Conservation (phyloP, 2,888 invertebrate species). For the Xanthostigma xanthostigma region DNA sequence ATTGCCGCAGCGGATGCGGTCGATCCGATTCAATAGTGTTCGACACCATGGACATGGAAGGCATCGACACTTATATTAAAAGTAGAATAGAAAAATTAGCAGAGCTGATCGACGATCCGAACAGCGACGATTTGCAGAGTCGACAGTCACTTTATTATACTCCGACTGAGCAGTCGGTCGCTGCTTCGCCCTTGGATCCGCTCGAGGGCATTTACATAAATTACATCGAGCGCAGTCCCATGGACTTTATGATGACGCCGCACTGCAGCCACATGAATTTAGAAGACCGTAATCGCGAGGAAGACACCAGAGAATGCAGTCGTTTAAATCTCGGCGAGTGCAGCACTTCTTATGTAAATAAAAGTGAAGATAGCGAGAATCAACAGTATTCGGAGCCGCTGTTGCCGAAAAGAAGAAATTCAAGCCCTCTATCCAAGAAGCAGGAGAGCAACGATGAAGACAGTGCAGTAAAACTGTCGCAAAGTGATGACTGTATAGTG, state of each 20-base stretch:
- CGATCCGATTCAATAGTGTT: conserved; percentile 60
- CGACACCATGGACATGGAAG: conserved; percentile 45
- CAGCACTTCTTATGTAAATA: too few relatives aligned
- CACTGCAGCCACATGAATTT: conserved; percentile 27
- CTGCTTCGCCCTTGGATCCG: conserved; percentile 23
- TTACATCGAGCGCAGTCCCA: conserved; percentile 36
- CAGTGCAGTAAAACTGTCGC: too few relatives aligned
- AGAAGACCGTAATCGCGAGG: conserved; percentile 15
- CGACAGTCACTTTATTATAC: conserved; percentile 68
- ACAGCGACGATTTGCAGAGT: conserved; percentile 42
- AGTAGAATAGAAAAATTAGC: conserved; percentile 45
- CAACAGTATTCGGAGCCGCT: too few relatives aligned
- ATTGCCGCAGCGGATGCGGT: conserved; percentile 75
- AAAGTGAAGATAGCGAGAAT: too few relatives aligned
- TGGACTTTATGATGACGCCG: conserved; percentile 12
- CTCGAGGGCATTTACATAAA: conserved; percentile 48
- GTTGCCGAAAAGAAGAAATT: too few relatives aligned
- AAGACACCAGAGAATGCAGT: too few relatives aligned
- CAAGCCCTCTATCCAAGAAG: too few relatives aligned
- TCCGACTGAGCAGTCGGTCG: conserved; percentile 53
- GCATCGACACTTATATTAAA: conserved; percentile 52
- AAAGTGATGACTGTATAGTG: too few relatives aligned
- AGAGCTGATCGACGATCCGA: conserved; percentile 30
- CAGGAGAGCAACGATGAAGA: too few relatives aligned
- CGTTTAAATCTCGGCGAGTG: too few relatives aligned